phyloP scores from a whole-genome alignment of 35 echinoderm and acorn worm species.

The Strongylocentrotus purpuratus region DNA sequence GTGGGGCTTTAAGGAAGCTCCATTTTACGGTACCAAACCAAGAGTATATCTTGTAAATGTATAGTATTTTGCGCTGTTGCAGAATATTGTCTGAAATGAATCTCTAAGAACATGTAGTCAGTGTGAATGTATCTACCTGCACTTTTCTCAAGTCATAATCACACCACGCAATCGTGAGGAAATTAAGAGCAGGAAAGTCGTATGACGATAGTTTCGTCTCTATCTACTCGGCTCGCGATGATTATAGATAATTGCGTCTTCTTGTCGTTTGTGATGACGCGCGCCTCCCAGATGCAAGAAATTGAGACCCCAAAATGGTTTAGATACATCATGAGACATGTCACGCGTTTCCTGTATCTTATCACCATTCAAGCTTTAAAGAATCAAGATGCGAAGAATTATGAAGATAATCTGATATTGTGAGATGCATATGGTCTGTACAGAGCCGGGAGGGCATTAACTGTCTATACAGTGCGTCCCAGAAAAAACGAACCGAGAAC shows the following conservation, averaged over 20 bases:
- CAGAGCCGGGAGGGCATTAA: no score
- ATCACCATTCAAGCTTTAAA: not conserved
- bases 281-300: not conserved
- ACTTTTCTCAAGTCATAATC: not conserved
- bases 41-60: no score
- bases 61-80: no score
- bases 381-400: not conserved
- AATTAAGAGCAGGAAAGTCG: not conserved
- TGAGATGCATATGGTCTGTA: no score
- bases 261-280: constrained; percentile 6
- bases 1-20: no score
- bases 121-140: not conserved
- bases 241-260: not conserved
- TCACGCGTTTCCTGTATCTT: not conserved
- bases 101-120: not conserved
- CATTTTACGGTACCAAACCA: no score
- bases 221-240: not conserved
- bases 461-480: no score
- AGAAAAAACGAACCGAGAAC: no score
- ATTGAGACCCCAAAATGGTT: not conserved
- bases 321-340: not conserved
- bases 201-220: not conserved
- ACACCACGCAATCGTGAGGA: not conserved
- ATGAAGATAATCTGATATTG: no score
- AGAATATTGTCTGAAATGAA: not conserved